These are phyloP conservation scores for Nycticorax nycticorax DNA, from an alignment of 2,113 vertebrate species.

Conservation along the genomic window DNA sequence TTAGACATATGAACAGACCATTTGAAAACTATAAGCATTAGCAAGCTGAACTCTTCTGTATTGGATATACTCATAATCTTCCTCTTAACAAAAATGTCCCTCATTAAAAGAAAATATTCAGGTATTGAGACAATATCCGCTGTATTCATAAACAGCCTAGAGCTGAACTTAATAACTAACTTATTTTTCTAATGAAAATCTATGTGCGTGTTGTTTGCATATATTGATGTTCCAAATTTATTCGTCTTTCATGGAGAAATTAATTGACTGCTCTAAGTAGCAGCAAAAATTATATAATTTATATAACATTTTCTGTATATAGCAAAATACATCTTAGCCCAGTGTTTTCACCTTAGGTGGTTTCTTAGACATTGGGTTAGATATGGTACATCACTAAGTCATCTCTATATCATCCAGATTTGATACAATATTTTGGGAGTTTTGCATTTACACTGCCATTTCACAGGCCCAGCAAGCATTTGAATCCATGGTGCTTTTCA, in stretches of 20 bases:
- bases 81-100: slow-evolving; percentile 17
- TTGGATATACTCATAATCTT: neutral
- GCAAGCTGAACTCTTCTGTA: slow-evolving; percentile 12
- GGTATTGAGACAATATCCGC: slow-evolving; percentile 24
- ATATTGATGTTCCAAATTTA: neutral
- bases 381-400: neutral
- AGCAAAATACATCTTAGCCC: neutral
- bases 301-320: neutral
- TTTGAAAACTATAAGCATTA: slow-evolving; percentile 40
- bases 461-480: neutral
- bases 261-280: neutral
- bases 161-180: neutral
- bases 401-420: neutral
- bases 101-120: slow-evolving; percentile 32
- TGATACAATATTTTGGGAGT: neutral
- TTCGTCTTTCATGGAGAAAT: neutral
- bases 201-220: neutral
- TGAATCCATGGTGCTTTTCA: neutral
- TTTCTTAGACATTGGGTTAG: neutral
- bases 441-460: neutral
- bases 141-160: slow-evolving; percentile 2
- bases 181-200: slow-evolving; percentile 28
- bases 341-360: neutral
- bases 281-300: neutral
- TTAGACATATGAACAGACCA: slow-evolving; percentile 59